Evolutionary conservation across 1,140 invertebrate species (phyloP).

Genomic region (Piezodorus guildinii): DNA sequence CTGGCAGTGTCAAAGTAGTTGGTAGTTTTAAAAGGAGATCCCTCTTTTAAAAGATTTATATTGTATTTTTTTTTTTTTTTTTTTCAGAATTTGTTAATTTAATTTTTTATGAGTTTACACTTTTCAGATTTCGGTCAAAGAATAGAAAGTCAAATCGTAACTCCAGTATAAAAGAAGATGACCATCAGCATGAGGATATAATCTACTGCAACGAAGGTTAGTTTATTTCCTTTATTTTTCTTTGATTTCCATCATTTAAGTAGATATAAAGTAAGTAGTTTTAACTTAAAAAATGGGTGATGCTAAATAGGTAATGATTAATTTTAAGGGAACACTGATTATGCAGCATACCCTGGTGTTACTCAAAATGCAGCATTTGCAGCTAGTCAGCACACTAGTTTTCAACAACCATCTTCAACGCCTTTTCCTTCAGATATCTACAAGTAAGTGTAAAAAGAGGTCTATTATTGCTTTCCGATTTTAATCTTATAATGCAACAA

Average conservation of each 20-base stretch:
- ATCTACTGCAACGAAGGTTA: constrained; percentile 18
- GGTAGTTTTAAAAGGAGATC: too few relatives aligned
- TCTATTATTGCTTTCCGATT: too few relatives aligned
- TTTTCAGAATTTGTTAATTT: too few relatives aligned
- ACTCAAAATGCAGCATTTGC: constrained; percentile 17
- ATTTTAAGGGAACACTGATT: constrained; percentile 14
- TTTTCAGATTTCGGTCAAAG: constrained; percentile 42
- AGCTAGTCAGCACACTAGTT: not conserved
- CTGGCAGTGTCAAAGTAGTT: too few relatives aligned
- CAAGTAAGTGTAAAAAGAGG: not conserved
- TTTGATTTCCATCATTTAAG: too few relatives aligned
- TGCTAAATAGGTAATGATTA: not conserved
- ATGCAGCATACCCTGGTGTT: not conserved
- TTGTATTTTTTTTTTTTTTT: too few relatives aligned
- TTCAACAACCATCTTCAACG: constrained; percentile 2
- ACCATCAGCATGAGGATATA: constrained; percentile 22
- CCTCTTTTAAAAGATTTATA: too few relatives aligned
- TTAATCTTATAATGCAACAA: too few relatives aligned
- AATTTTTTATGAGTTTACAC: too few relatives aligned
- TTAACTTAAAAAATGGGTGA: not conserved
- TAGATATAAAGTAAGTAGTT: not conserved
- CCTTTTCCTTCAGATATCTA: constrained; percentile 4
- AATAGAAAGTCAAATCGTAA: constrained; percentile 37
- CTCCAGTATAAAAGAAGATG: constrained; percentile 22
- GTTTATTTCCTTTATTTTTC: too few relatives aligned